Conservation (phyloP, 1,140 invertebrate genomes). For the Scaptomyza pallida region DNA sequence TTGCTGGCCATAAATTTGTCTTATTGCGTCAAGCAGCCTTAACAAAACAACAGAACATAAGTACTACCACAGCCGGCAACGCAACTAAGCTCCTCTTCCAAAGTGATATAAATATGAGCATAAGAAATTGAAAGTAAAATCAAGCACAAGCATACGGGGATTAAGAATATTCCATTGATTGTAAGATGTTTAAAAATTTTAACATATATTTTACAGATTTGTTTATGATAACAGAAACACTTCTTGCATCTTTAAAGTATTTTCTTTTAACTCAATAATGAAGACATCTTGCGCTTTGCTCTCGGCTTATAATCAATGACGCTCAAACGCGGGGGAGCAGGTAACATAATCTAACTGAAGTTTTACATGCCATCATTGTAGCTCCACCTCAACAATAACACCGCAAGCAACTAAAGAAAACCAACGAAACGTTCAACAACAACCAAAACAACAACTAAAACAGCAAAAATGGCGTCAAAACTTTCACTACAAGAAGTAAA, state of each 20-base stretch:
- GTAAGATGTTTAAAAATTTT: too few relatives aligned
- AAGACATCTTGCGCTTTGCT: conserved; percentile 6
- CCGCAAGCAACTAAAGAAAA: conserved; percentile 46
- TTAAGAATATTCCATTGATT: too few relatives aligned
- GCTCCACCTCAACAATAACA: conserved; percentile 45
- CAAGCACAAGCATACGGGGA: too few relatives aligned
- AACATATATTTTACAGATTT: too few relatives aligned
- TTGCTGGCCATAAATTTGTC: conserved; percentile 17
- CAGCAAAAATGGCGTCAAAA: conserved; percentile 48
- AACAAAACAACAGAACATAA: not conserved
- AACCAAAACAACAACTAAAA: conserved; percentile 29
- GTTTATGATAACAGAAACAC: too few relatives aligned
- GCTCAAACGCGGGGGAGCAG: conserved; percentile 25
- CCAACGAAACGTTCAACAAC: conserved; percentile 44
- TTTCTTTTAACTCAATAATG: too few relatives aligned
- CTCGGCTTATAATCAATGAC: conserved; percentile 34
- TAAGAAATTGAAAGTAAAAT: too few relatives aligned
- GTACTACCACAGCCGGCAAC: not conserved
- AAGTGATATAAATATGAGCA: too few relatives aligned
- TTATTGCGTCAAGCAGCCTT: not conserved
- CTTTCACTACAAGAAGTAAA: conserved; percentile 29
- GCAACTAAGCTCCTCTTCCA: not conserved
- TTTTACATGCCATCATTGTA: conserved; percentile 46
- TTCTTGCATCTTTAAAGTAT: too few relatives aligned
- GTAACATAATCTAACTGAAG: conserved; percentile 53